Base-by-base conservation (phyloP, 2,113 vertebrate genomes). In the Pholis gunnellus region DNA sequence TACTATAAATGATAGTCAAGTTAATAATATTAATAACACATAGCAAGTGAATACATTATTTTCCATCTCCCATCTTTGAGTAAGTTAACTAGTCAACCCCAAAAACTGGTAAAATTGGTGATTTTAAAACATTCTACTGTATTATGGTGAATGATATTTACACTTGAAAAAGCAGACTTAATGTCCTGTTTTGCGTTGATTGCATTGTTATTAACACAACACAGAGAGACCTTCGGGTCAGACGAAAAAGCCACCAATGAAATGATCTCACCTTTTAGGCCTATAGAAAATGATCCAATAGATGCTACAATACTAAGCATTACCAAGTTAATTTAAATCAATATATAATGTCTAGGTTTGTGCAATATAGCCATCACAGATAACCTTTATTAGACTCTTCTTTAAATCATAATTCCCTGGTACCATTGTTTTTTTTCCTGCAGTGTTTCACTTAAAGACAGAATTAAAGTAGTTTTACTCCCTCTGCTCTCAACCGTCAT, bases 401-500 rank as follows among this genome's bases (percentile, higher is more conserved):
- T 29, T 31, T 1, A 18, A 22, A 22, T 13, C 20, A 1, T 25
- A 13, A 20, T 9, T 2, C 7, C 4, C 54, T 27, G 54, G 13
- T 13, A 25, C n/a, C 54, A 56, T 27, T 56, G 5, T 56, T 25
- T 56, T 29, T n/a, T 11, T 56, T 25, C 5, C 52, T 25, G 1
- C 52, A 25, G 31, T 1, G 10, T 38, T 38, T 11, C 34, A 27
- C 14, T 4, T 42, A n/a, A 4, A n/a, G 11, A 44, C 6, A 65
- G 1, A 65, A 42, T 9, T 4, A 17, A 20, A 31, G 7, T 29
- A 3, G 0, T 20, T 27, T n/a, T n/a, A n/a, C 3, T 9, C 14
- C 2, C 14, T 17, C 22, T 9, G 13, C 1, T 31, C 3, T 20
- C 18, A 2, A 44, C 22, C 4, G 0, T 1, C 9, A 6, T 4